These are phyloP conservation scores for Jordanella pulchra DNA, from an alignment of 2,797 vertebrate genomes.

Conservation along the genomic window DNA sequence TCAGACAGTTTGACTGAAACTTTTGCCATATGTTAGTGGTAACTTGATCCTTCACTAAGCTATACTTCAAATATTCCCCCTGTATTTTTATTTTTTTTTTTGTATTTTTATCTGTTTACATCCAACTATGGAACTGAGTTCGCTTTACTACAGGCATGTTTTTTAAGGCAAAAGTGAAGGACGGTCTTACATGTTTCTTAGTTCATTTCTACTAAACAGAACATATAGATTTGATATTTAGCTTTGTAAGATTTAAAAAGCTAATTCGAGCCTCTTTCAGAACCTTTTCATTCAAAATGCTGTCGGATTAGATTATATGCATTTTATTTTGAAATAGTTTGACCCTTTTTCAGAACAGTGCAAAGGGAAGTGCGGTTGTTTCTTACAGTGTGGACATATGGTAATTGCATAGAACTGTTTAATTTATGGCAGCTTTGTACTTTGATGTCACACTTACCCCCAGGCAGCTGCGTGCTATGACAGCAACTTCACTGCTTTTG, in stretches of 20 bases:
- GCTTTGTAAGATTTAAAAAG: not conserved
- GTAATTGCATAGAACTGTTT: conserved; percentile 14
- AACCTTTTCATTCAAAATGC: not conserved
- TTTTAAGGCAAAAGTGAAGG: not conserved
- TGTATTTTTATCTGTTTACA: too few relatives aligned
- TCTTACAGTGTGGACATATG: conserved; percentile 4
- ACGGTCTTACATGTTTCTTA: not conserved
- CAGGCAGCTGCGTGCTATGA: conserved; percentile 8
- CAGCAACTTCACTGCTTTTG: conserved; percentile 16
- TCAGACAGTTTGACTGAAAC: conserved; percentile 24
- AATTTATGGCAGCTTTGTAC: conserved; percentile 20
- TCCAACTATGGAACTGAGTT: not conserved
- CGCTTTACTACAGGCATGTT: not conserved
- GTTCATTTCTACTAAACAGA: not conserved
- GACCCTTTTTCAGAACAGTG: conserved; percentile 5
- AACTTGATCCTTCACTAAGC: conserved; percentile 15
- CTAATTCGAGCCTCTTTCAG: not conserved
- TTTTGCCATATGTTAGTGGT: conserved; percentile 24
- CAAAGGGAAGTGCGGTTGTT: conserved; percentile 8
- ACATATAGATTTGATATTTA: not conserved
- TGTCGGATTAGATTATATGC: not conserved
- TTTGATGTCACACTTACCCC: conserved; percentile 35
- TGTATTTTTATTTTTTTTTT: not conserved
- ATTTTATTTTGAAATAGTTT: conserved; percentile 2
- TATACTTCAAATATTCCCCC: not conserved